Conservation (phyloP, 2,797 vertebrate species). For the Distichodus sexfasciatus region DNA sequence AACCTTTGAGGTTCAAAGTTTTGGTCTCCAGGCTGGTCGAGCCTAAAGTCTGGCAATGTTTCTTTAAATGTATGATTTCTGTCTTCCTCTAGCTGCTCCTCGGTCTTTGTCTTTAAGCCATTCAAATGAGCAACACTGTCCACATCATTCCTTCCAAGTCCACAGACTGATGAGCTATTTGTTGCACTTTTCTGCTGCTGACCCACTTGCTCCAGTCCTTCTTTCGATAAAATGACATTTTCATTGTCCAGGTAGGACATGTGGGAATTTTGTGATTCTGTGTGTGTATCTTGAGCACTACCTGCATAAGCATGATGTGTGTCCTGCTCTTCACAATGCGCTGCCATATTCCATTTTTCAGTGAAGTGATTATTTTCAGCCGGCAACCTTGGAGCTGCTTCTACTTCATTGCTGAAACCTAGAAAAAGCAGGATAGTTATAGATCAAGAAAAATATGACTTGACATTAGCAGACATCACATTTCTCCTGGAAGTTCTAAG, state of each 20-base stretch:
- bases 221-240: slow-evolving; percentile 6
- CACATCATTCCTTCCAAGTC: not conserved
- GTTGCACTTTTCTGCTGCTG: no score
- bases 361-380: slow-evolving; percentile 18
- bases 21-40: not conserved
- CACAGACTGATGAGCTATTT: not conserved
- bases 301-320: not conserved
- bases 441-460: not conserved
- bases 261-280: slow-evolving; percentile 10
- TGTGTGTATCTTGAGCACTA: not conserved
- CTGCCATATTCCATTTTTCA: slow-evolving; percentile 24
- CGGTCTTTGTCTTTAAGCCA: not conserved
- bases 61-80: not conserved
- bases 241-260: slow-evolving; percentile 16
- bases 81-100: not conserved
- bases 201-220: not conserved
- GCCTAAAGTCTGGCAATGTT: not conserved
- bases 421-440: not conserved
- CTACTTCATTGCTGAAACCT: slow-evolving; percentile 17
- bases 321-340: slow-evolving; percentile 26
- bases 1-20: slow-evolving; percentile 9
- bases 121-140: not conserved
- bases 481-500: no score
- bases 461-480: not conserved
- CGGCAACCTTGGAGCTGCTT: not conserved